Evolutionary conservation across 2,888 invertebrate species (phyloP), one percentile per base, ranked within the genome.

Genomic region (Heteromurus nitidus): DNA sequence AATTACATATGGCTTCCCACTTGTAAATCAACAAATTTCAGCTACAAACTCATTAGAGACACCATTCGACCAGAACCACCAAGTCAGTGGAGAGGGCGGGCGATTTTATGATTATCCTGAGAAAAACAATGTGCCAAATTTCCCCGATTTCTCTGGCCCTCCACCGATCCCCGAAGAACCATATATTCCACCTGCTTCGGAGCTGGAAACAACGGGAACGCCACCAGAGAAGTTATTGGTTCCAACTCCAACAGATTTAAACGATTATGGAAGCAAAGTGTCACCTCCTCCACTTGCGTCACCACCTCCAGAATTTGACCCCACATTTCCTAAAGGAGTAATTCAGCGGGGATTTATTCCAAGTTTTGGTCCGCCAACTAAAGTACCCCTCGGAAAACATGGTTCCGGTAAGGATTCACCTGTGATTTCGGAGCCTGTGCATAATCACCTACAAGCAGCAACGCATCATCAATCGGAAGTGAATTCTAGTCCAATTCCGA

Each of bases 291-390:
- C 82, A 1, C 18, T 64, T 47, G 18, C 55, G 0, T 70, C 82
- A 7, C 62, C 68, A 2, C 65, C 69, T 42, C 28, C 70, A 20
- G 60, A 31, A 28, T 68, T 80, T 67, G 68, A 73, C 22, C 80
- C 67, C 11, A 58, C 80, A 5, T 80, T 80, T 68, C 68, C 75
- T 13, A 64, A 64, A 16, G 76, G 76, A 9, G 58, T 69, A 1
- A 11, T 82, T 18, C 47, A 69, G 31, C 74, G 74, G 9, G 84
- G 82, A 2, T 84, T 84, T 22, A 69, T 70, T 20, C 84, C 84
- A 0, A 81, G 81, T 24, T 83, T 74, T 74, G 83, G 83, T 28
- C 83, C 83, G 2, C 83, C 83, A 0, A 77, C 77, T 1, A 83
- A 83, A 65, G 18, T 31, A 2, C 80, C 80, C 0, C 50, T 60